A percentile compares a stretch with the other conserved stretches of the same genome.
These are phyloP conservation scores for Pelagia noctiluca DNA, from an alignment of 30 jellyfish, hydroid and myxozoan species.

Conservation along the genomic window DNA sequence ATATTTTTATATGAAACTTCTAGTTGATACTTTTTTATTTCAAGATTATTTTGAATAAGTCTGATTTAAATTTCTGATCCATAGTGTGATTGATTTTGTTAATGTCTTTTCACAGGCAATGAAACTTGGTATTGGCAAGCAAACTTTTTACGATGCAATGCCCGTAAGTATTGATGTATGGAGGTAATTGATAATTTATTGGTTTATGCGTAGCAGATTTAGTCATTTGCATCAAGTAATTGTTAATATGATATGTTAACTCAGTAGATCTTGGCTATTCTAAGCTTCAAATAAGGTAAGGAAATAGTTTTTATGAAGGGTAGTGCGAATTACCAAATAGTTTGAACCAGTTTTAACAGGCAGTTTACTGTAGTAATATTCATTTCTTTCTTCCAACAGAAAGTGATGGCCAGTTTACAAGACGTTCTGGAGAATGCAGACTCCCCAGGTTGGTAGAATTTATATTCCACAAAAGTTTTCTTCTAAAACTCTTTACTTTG, in stretches of 20 bases:
- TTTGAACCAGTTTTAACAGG: background rate
- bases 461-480: no score
- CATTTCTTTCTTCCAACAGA: constrained; percentile 44
- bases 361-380: background rate
- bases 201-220: no score
- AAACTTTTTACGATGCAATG: constrained; percentile 89
- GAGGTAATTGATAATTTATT: no score
- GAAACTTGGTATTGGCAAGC: constrained; percentile 86
- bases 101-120: constrained; percentile 68
- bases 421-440: constrained; percentile 98
- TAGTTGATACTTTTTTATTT: no score
- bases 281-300: no score
- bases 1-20: no score
- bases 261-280: no score
- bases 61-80: background rate
- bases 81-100: background rate
- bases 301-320: no score
- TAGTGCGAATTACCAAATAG: background rate
- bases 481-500: no score
- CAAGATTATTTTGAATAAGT: background rate
- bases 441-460: constrained; percentile 76
- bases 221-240: no score
- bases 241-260: no score
- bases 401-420: constrained; percentile 91
- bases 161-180: constrained; percentile 95